phyloP scores from a whole-genome alignment of 2,888 invertebrate species.

The Megaustenia siamemsis region DNA sequence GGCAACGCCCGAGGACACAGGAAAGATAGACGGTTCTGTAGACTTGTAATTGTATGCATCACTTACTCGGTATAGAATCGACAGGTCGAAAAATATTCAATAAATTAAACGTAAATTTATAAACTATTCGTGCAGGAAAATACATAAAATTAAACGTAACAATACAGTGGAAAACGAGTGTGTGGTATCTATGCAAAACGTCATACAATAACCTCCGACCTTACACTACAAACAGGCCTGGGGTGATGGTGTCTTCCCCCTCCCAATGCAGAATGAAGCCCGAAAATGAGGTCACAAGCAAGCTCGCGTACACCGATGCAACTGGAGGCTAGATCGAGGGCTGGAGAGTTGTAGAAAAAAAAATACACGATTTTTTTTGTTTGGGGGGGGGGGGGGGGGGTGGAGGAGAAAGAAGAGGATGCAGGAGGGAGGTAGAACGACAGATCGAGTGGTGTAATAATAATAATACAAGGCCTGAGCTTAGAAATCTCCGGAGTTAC shows the following conservation, averaged over 20 bases:
- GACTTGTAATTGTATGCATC: too few species aligned
- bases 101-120: too few species aligned
- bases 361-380: too few species aligned
- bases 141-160: not conserved
- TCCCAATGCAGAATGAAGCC: not conserved
- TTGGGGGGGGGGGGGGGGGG: too few species aligned
- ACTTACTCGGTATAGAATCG: too few species aligned
- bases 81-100: too few species aligned
- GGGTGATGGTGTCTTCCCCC: not conserved
- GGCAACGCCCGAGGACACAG: too few species aligned
- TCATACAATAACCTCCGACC: slow-evolving; percentile 16
- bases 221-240: not conserved
- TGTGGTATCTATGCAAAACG: not conserved
- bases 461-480: not conserved
- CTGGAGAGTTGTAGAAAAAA: not conserved
- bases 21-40: too few species aligned
- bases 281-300: slow-evolving; percentile 7
- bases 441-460: not conserved
- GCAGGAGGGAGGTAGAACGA: not conserved
- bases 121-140: too few species aligned
- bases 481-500: not conserved
- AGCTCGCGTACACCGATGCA: not conserved
- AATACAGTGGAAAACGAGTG: not conserved
- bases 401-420: not conserved
- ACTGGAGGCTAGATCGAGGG: not conserved